Base-by-base conservation (phyloP, 1,140 invertebrate genomes). In the Cotesia typhae region DNA sequence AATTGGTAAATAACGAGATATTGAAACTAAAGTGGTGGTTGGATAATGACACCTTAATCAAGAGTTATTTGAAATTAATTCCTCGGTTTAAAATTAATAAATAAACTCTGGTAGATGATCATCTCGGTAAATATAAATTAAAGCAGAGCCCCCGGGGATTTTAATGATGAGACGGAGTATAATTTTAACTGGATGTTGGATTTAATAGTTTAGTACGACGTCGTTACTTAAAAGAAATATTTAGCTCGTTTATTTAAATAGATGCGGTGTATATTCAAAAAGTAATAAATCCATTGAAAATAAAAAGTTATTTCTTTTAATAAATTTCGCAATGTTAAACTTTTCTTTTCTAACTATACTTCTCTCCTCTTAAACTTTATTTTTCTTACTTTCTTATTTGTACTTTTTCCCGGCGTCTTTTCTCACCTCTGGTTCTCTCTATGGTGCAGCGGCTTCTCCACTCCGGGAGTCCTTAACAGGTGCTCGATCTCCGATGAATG, bases 401-500 rank as follows among this genome's bases (percentile, higher is more conserved):
- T 41, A 9, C 38, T 41, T 10, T 47, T 47, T 47, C 41, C 10
- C 41, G 10, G 6, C 41, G 41, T 47, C 7, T 47, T 47, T 47
- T 47, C 41, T 47, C 41, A 47, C 41, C 41, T 47, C 41, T 47
- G 7, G 41, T 10, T 28, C 2, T 28, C 1, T 28, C 28, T 28
- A 28, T 28, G 28, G 28, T 28, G 28, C 28, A 28, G 41, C 41
- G 41, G 10, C 6, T 10, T 47, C 10, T 47, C 41, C 41, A 9
- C 41, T 61, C 35, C 10, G 10, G 4, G 28, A 52, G 20, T 20
- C 73, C 70, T 78, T 78, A 79, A 80, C 79, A 78, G 78, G 75
- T 80, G 74, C 80, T 81, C 79, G 74, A 82, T 82, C 81, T 81
- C 74, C 75, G 70, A 76, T 70, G 74, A 78, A 73, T 66, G 65